These are phyloP conservation scores for Promerops cafer DNA, from an alignment of 2,113 vertebrate species.

Conservation along the genomic window DNA sequence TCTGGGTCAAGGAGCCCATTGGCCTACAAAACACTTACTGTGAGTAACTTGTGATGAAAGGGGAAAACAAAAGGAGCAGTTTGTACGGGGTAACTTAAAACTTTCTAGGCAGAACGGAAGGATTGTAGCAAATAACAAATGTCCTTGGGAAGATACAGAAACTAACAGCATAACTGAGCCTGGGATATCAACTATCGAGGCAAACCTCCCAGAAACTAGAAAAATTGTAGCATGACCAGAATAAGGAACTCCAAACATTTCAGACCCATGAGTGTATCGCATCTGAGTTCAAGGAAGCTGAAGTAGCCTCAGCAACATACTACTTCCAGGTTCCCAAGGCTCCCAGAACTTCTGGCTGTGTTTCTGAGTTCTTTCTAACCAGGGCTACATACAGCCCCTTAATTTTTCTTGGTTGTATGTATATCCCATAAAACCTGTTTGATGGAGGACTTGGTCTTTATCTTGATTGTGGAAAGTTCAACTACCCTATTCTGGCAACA, in stretches of 20 bases:
- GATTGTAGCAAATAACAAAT: neutral
- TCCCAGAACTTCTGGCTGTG: neutral
- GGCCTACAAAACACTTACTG: neutral
- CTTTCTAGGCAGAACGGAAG: neutral
- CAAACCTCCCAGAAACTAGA: neutral
- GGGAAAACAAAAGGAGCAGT: neutral
- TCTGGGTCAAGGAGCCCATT: neutral
- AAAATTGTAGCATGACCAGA: neutral
- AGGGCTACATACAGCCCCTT: neutral
- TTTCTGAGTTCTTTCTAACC: neutral
- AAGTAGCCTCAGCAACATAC: neutral
- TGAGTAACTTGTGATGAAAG: neutral
- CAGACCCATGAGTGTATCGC: neutral
- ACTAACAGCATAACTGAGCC: neutral
- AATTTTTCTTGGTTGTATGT: neutral
- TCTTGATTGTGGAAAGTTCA: neutral
- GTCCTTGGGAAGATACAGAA: neutral
- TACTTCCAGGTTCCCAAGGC: neutral
- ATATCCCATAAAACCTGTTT: neutral
- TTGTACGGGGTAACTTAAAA: neutral
- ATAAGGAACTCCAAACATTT: neutral
- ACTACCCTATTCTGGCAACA: neutral
- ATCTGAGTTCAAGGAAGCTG: neutral
- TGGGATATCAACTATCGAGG: neutral
- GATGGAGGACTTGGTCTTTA: neutral